A percentile compares a stretch with the other conserved stretches of the same genome.
Conservation (phyloP, 2,888 invertebrate genomes). For the Caenorhabditis angaria region DNA sequence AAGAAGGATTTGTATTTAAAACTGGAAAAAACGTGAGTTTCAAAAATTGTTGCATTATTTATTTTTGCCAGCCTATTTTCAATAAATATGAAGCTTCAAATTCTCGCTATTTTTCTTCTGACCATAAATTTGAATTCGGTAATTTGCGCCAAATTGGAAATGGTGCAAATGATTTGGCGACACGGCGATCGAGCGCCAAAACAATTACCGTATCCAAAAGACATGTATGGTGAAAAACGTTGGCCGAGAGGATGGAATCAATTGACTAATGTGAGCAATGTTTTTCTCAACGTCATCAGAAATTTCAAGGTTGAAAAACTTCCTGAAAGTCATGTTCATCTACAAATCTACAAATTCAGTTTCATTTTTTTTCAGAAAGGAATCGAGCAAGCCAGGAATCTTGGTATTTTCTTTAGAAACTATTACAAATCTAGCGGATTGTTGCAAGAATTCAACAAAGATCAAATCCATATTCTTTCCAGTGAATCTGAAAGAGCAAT, state of each 20-base stretch:
- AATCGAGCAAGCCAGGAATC: conserved; percentile 29
- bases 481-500: conserved; percentile 73
- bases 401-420: conserved; percentile 31
- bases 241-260: conserved; percentile 68
- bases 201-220: conserved; percentile 58
- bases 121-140: no score
- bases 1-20: no score
- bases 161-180: conserved; percentile 78
- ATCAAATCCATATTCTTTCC: conserved; percentile 66
- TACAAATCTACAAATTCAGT: background rate
- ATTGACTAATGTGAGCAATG: conserved; percentile 61
- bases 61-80: no score
- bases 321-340: no score
- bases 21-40: no score
- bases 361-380: conserved; percentile 23
- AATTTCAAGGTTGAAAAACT: no score
- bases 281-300: no score
- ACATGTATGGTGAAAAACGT: conserved; percentile 45
- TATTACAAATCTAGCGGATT: conserved; percentile 18
- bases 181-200: conserved; percentile 89
- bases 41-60: no score
- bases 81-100: no score
- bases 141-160: conserved; percentile 30
- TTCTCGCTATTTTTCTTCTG: no score
- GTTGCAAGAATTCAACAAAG: conserved; percentile 23